Conservation (phyloP, 2,888 invertebrate genomes). For the Teinopalpus imperialis region DNA sequence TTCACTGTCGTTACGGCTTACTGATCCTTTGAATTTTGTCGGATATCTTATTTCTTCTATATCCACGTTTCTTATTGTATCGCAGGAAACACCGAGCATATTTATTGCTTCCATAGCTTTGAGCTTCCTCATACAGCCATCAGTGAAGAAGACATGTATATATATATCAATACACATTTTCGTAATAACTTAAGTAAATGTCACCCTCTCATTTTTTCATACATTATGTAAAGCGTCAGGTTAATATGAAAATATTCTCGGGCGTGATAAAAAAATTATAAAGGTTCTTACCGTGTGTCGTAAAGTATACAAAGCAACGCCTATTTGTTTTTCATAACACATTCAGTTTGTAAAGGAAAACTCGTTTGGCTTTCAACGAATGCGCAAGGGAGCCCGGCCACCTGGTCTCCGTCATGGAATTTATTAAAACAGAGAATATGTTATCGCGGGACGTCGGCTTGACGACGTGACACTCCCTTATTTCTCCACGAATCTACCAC, state of each 20-base stretch:
- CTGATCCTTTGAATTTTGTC: too few species aligned
- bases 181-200: not conserved
- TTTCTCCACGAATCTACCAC: too few species aligned
- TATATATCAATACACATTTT: too few species aligned
- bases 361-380: constrained; percentile 4
- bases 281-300: constrained; percentile 5
- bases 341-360: constrained; percentile 16
- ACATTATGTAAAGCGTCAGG: constrained; percentile 3
- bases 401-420: constrained; percentile 2
- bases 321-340: constrained; percentile 16
- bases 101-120: too few species aligned
- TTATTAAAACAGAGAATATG: constrained; percentile 12
- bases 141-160: too few species aligned
- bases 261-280: too few species aligned
- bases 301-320: not conserved
- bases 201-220: not conserved
- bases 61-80: too few species aligned
- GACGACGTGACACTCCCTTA: not conserved
- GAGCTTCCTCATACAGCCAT: too few species aligned
- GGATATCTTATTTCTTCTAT: too few species aligned
- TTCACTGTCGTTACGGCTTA: too few species aligned
- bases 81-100: too few species aligned
- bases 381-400: not conserved
- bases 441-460: constrained; percentile 4
- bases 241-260: constrained; percentile 8